A percentile compares a stretch with the other conserved stretches of the same genome.
phyloP scores from a whole-genome alignment of 2,113 vertebrate genomes.

The Fregata magnificens region DNA sequence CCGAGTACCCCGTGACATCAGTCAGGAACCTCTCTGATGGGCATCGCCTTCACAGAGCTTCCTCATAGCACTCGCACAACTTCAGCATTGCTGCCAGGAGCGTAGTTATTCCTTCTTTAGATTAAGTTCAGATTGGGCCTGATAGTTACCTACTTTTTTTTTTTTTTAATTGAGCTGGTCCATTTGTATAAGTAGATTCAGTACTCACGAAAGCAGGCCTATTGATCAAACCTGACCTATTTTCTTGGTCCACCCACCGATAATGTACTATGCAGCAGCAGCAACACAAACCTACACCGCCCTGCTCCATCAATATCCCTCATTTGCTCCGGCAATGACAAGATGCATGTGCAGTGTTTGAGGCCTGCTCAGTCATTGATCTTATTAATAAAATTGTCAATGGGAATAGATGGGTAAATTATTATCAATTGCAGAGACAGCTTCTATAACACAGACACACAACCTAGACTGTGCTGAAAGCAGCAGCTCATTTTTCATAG shows the following conservation, averaged over 20 bases:
- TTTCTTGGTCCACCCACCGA: not conserved
- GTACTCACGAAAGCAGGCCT: not conserved
- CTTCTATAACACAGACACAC: not conserved
- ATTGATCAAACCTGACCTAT: conserved; percentile 63
- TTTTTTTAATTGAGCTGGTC: not conserved
- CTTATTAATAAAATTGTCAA: conserved; percentile 39
- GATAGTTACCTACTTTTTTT: not conserved
- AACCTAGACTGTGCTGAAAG: not conserved
- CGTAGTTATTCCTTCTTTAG: not conserved
- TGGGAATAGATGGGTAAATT: not conserved
- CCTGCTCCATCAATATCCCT: not conserved
- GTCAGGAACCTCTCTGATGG: rapidly evolving
- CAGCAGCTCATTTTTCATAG: not conserved
- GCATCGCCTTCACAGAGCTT: not conserved
- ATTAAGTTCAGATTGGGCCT: not conserved
- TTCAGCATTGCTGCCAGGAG: not conserved
- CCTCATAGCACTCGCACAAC: rapidly evolving
- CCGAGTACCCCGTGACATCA: rapidly evolving
- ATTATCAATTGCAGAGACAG: not conserved
- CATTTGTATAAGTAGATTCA: not conserved
- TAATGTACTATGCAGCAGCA: not conserved
- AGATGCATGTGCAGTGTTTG: not conserved
- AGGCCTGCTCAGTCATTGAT: not conserved
- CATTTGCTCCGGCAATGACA: not conserved
- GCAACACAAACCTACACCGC: not conserved